Conservation (phyloP, 2,797 vertebrate genomes). For the Phataginus tricuspis region DNA sequence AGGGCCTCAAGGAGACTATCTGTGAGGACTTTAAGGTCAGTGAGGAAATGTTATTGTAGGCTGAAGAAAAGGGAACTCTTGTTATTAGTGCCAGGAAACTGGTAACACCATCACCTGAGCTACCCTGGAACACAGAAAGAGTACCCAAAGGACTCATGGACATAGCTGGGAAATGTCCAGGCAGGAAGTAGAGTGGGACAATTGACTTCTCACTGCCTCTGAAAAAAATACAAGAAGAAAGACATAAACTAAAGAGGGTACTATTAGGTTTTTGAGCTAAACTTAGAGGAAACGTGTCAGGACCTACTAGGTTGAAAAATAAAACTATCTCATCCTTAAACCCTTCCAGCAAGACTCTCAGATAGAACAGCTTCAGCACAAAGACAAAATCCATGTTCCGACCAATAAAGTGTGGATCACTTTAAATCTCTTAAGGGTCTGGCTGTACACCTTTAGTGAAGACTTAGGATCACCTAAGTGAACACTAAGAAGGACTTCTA, state of each 20-base stretch:
- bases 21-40: background rate
- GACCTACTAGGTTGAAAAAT: background rate
- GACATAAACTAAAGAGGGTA: background rate
- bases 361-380: background rate
- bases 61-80: background rate
- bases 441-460: background rate
- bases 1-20: background rate
- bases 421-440: background rate
- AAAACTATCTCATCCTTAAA: background rate
- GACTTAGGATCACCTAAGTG: background rate
- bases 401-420: background rate
- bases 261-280: background rate
- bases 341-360: background rate
- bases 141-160: background rate
- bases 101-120: background rate
- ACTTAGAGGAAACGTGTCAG: background rate
- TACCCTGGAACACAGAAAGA: background rate
- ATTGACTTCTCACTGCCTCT: background rate
- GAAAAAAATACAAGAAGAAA: background rate
- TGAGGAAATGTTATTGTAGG: background rate
- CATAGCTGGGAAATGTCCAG: background rate
- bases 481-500: background rate
- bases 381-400: background rate
- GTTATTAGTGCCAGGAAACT: background rate
- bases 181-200: background rate